These are phyloP conservation scores for Anthrax anthrax DNA, from an alignment of 2,888 invertebrate species.

Conservation along the genomic window DNA sequence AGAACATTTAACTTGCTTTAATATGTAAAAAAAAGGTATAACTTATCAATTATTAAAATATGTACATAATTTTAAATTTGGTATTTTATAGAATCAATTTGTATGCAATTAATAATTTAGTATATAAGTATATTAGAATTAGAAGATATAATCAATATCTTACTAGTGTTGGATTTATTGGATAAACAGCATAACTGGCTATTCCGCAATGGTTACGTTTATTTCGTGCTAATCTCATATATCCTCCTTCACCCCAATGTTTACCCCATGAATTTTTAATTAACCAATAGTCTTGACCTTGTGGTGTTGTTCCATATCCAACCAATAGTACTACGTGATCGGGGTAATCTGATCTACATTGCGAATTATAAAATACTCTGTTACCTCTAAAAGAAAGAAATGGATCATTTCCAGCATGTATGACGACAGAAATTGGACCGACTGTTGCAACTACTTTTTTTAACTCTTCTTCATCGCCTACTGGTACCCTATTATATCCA, in stretches of 20 bases:
- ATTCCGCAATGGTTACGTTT: slow-evolving; percentile 66
- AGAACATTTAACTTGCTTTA: no score
- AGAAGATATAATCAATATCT: no score
- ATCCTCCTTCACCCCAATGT: slow-evolving; percentile 62
- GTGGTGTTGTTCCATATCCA: slow-evolving; percentile 12
- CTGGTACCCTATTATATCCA: background rate
- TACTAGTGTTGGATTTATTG: no score
- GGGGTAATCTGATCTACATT: slow-evolving; percentile 49
- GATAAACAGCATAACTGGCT: no score
- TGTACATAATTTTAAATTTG: no score
- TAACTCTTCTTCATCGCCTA: slow-evolving; percentile 51
- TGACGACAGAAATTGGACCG: slow-evolving; percentile 68
- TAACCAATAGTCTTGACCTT: slow-evolving; percentile 24
- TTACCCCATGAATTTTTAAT: slow-evolving; percentile 48
- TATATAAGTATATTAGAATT: no score
- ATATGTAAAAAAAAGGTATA: no score
- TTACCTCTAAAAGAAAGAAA: slow-evolving; percentile 67
- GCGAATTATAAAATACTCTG: slow-evolving; percentile 60
- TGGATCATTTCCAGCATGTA: slow-evolving; percentile 61
- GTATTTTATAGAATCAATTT: no score
- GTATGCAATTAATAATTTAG: no score
- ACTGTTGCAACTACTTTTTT: slow-evolving; percentile 58
- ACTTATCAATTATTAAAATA: no score
- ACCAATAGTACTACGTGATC: slow-evolving; percentile 48
- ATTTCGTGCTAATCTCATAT: slow-evolving; percentile 71